A percentile compares a stretch with the other conserved stretches of the same genome.
Evolutionary conservation across 2,113 vertebrate genomes (phyloP).

Genomic region (Turnix velox): DNA sequence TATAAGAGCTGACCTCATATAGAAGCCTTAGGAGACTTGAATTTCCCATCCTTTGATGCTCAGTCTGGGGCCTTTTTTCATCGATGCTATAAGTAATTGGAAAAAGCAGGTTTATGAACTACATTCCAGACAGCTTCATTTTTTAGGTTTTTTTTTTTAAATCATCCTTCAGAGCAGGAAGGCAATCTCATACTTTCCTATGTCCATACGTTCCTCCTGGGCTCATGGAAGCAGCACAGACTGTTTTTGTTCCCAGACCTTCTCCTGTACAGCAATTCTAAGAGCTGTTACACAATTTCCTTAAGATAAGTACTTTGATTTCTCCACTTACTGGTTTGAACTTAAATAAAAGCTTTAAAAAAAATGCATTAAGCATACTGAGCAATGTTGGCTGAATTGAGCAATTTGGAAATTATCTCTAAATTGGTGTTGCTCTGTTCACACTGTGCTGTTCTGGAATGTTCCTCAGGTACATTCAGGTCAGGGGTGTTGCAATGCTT

Average conservation of each 20-base stretch:
- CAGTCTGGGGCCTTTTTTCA: neutral
- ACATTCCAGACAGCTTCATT: neutral
- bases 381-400: neutral
- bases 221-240: constrained; percentile 48
- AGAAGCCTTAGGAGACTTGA: neutral
- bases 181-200: neutral
- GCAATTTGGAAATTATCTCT: neutral
- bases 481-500: neutral
- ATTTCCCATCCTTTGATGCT: neutral
- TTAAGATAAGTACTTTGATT: neutral
- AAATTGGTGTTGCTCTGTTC: neutral
- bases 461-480: neutral
- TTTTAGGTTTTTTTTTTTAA: neutral
- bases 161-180: neutral
- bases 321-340: neutral
- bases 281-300: constrained; percentile 18
- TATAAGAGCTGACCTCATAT: neutral
- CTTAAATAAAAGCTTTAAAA: neutral
- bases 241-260: neutral
- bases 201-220: neutral
- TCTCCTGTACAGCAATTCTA: neutral
- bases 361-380: neutral
- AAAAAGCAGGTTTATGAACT: constrained; percentile 64
- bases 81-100: constrained; percentile 37
- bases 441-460: neutral